Base-by-base conservation (phyloP, 1,140 invertebrate genomes). In the Drosophila sp. region DNA sequence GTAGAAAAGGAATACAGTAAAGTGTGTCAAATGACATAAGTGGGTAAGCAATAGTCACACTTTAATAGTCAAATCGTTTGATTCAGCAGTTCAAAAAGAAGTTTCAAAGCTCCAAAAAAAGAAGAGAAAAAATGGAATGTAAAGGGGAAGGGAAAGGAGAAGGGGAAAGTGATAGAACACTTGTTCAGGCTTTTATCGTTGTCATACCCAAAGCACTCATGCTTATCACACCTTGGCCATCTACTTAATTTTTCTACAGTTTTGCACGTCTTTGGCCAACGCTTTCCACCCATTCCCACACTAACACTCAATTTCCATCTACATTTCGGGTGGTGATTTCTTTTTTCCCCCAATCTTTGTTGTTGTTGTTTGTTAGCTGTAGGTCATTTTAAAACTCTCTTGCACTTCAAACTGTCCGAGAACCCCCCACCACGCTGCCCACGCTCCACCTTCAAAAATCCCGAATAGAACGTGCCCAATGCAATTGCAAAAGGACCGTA, bases 391-490 rank as follows among this genome's bases (percentile, higher is more conserved):
- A 58, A 58, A 35, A 58, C 56, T 35, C 56, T 35, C 56, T 58
- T 58, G 56, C 27, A 60, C 40, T 70, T 54, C 10, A 25, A 57
- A 66, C 47, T 40, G 32, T 44, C 44, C 60, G 35, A 60, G 23
- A 60, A 27, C 38, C 33, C 8, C 33, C 38, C 33, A 1, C 33
- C 33, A 35, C 8, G 33, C 33, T 35, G 17, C 17, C 33, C 8
- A 35, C 10, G 33, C 33, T 35, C 33, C 10, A 35, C 10, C 33
- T 4, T 35, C 33, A 35, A 35, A 55, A 56, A 8, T 54, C 57
- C 17, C 30, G n/a, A 40, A 71, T 17, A 23, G 38, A 23, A 74
- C 71, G 71, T 75, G 71, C 57, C 57, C n/a, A 23, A 8, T 44
- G 67, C 50, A 64, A 29, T 56, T 64, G 25, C 8, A 64, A 33